Evolutionary conservation across 2,113 vertebrate genomes (phyloP), one percentile per base, ranked within the genome.

Genomic region (Engystomops pustulosus): DNA sequence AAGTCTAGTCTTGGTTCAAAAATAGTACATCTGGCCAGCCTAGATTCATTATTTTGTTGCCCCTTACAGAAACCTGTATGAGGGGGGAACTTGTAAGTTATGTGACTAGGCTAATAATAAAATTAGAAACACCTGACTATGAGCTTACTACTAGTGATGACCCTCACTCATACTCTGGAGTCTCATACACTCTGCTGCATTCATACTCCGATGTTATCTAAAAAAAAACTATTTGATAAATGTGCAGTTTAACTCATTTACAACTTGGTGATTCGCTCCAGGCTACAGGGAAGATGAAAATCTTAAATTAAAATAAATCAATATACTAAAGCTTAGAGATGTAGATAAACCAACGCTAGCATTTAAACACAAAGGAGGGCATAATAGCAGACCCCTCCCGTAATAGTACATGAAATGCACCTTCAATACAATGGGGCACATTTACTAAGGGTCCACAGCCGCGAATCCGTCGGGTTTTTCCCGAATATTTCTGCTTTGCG

Each of bases 301-400:
- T 97, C 96, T 97, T 97, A 97, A 98, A 98, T 97, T 96, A 96
- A 96, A 96, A 97, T 95, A 97, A 98, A 98, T 98, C 97, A 97
- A 98, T 98, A 98, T 95, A 94, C 95, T 94, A 94, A 91, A 92
- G 96, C 95, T 94, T 92, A 90, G 92, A 92, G 92, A 94, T 92
- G 94, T 94, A 92, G 93, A 72, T 45, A 93, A 91, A 80, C 91
- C 91, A 92, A 89, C 93, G 94, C 94, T 92, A 92, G 91, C 92
- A 89, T 89, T 91, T 90, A 87, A 89, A 87, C 80, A 80, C 86
- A 90, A 79, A 85, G 85, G 89, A 80, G 87, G 89, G 86, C 93
- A 88, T 92, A 90, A 12, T 72, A 18, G 69, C 44, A 17, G 58
- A 32, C 58, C 5, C 27, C 58, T 62, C 27, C 58, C 6, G 58